Evolutionary conservation across 1,140 invertebrate species (phyloP).

Genomic region (Bombus consobrinus): DNA sequence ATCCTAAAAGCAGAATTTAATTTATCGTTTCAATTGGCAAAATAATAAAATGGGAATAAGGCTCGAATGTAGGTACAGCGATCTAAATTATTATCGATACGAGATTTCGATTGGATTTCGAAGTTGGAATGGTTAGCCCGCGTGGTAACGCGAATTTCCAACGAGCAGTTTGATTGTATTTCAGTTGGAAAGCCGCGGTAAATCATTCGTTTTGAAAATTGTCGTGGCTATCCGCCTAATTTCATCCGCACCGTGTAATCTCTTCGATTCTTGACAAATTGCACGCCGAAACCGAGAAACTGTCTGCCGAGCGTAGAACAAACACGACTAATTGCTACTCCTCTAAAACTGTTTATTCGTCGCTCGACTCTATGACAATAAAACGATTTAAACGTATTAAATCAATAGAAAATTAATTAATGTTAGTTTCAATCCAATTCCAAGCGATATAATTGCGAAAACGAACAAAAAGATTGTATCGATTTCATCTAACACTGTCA

Average conservation of each 20-base stretch:
- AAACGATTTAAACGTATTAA: too few relatives aligned
- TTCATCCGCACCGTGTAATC: neutral
- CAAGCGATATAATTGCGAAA: too few relatives aligned
- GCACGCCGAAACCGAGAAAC: conserved; percentile 16
- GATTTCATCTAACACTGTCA: too few relatives aligned
- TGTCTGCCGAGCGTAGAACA: neutral
- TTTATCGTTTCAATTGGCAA: neutral
- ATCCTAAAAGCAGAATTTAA: too few relatives aligned
- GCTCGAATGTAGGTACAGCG: neutral
- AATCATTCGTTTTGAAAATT: conserved; percentile 21
- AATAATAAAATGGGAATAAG: neutral
- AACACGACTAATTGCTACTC: neutral
- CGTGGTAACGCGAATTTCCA: neutral
- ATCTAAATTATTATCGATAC: neutral
- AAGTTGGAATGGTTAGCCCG: neutral
- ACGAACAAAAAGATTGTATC: too few relatives aligned
- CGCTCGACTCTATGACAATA: too few relatives aligned
- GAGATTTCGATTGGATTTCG: neutral
- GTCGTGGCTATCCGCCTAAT: neutral
- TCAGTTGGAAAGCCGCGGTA: neutral
- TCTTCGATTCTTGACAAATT: conserved; percentile 29
- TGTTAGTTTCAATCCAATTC: too few relatives aligned
- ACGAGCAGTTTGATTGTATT: neutral
- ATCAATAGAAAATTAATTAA: too few relatives aligned
- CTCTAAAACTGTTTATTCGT: neutral